A percentile compares a stretch with the other conserved stretches of the same genome.
Conservation (phyloP, 2,113 vertebrate species). For the Callorhinus ursinus region DNA sequence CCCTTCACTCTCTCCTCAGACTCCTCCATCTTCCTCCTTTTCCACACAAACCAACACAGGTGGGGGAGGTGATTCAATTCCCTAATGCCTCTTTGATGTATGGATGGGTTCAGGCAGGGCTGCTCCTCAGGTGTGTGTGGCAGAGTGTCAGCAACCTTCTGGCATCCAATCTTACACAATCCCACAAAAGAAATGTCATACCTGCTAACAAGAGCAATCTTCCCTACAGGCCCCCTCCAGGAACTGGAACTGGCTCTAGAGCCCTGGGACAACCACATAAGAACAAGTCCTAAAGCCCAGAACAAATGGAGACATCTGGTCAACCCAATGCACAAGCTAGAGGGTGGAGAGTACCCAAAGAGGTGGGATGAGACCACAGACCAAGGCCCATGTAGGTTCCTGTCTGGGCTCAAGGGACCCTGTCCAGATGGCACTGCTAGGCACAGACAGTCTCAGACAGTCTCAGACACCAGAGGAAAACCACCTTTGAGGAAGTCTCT, state of each 20-base stretch:
- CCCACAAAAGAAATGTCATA: neutral
- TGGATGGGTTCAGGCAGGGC: neutral
- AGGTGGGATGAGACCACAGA: neutral
- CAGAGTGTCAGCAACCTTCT: neutral
- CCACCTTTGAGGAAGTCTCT: neutral
- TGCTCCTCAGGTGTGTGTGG: neutral
- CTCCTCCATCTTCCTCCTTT: neutral
- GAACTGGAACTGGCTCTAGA: neutral
- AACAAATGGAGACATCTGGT: neutral
- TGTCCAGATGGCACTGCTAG: neutral
- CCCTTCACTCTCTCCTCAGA: neutral
- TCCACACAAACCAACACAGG: neutral
- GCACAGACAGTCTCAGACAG: neutral
- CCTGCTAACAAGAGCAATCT: neutral
- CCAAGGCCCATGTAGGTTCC: neutral
- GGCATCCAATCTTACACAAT: neutral
- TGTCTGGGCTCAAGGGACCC: neutral
- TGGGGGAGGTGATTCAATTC: neutral
- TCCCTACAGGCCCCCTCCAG: neutral
- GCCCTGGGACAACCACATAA: neutral
- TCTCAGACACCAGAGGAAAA: neutral
- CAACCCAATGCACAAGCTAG: neutral
- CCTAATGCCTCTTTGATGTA: neutral
- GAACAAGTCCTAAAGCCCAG: neutral
- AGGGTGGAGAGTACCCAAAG: neutral